These are phyloP conservation scores for Coremacera marginata DNA, from an alignment of 2,888 invertebrate species.

Conservation along the genomic window DNA sequence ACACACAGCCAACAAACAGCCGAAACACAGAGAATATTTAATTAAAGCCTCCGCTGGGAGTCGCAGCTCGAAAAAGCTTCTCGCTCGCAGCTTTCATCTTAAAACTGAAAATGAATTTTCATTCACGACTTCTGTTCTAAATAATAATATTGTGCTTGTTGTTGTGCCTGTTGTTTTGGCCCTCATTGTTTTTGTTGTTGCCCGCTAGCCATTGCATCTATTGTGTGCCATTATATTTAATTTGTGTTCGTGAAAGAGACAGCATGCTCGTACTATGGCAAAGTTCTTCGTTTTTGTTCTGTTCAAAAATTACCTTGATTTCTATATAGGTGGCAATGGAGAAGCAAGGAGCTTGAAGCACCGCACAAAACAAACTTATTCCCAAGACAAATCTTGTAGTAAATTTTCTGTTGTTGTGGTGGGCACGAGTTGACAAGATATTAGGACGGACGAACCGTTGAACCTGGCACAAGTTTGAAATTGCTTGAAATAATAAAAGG, in stretches of 20 bases:
- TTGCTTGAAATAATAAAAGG: neutral
- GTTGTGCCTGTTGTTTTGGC: neutral
- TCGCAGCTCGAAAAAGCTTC: neutral
- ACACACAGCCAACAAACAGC: no score
- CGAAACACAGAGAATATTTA: slow-evolving; percentile 14
- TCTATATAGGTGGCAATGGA: neutral
- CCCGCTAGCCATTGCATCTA: neutral
- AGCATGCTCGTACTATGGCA: neutral
- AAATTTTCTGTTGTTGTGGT: no score
- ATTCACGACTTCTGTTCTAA: neutral
- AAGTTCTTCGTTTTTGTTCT: neutral
- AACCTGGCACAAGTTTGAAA: neutral
- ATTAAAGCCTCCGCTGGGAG: slow-evolving; percentile 21
- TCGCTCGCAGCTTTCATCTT: neutral
- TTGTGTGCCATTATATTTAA: neutral
- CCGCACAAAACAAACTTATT: no score
- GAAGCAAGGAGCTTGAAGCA: neutral
- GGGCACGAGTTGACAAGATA: no score
- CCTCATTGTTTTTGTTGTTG: neutral
- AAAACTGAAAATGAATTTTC: slow-evolving; percentile 11
- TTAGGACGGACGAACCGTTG: no score
- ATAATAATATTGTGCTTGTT: neutral
- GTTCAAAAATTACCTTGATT: slow-evolving; percentile 12
- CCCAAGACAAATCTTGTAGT: no score
- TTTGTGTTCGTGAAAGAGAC: neutral